These are phyloP conservation scores for Pteropus rufus DNA, from an alignment of 2,797 vertebrate species.

Conservation along the genomic window DNA sequence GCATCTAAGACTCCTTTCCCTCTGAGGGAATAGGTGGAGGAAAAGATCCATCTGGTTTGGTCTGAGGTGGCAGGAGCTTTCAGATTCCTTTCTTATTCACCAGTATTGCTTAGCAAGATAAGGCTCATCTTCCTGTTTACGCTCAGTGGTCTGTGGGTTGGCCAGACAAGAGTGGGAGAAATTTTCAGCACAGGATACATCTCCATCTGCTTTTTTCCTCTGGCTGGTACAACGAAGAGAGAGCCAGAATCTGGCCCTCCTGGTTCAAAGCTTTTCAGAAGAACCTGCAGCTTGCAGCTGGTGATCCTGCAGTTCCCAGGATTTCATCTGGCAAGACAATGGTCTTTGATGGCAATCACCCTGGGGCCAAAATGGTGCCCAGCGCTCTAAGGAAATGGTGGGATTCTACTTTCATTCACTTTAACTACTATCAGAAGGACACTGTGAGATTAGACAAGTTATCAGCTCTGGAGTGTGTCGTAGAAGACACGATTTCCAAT, in stretches of 20 bases:
- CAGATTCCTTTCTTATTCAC: neutral
- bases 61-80: neutral
- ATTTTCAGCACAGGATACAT: neutral
- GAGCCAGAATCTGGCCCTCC: neutral
- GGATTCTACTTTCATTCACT: neutral
- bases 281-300: neutral
- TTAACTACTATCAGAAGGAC: neutral
- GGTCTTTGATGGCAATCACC: neutral
- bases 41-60: constrained; percentile 34
- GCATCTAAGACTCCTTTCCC: constrained; percentile 7
- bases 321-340: neutral
- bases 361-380: neutral
- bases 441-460: neutral
- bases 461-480: neutral
- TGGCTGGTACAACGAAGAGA: neutral
- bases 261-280: neutral
- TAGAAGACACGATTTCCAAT: neutral
- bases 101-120: neutral
- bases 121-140: constrained; percentile 61
- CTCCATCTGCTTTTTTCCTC: neutral
- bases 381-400: neutral
- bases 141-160: constrained; percentile 9
- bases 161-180: constrained; percentile 27
- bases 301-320: neutral
- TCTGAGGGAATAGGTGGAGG: neutral